phyloP scores from a whole-genome alignment of 2,113 vertebrate species.

The Montifringilla adamsi region DNA sequence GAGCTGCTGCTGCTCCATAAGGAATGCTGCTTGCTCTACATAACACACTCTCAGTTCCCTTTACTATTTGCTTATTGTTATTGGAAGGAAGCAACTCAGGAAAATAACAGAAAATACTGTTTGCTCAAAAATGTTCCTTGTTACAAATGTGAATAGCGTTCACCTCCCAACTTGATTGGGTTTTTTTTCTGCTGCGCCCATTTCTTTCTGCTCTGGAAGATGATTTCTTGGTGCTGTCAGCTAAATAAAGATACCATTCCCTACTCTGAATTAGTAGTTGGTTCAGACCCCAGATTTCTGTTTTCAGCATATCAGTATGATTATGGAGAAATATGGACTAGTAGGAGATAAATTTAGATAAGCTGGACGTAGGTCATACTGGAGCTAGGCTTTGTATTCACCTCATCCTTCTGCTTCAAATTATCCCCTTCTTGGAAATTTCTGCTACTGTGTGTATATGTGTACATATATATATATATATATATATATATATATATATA shows the following conservation, averaged over 20 bases:
- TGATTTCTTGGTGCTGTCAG: not conserved
- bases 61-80: not conserved
- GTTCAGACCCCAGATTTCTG: not conserved
- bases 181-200: not conserved
- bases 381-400: not conserved
- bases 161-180: not conserved
- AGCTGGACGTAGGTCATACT: not conserved
- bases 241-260: not conserved
- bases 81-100: not conserved
- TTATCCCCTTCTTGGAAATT: not conserved
- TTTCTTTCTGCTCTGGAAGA: not conserved
- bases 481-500: not conserved
- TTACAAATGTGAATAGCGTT: not conserved
- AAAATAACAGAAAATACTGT: not conserved
- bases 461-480: accelerated
- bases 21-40: not conserved
- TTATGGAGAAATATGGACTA: not conserved
- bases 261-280: not conserved
- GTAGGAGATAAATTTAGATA: not conserved
- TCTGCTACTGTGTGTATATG: not conserved
- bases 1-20: not conserved
- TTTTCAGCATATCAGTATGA: not conserved
- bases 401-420: not conserved
- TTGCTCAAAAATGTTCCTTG: not conserved
- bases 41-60: not conserved